Conservation (phyloP, 2,797 vertebrate genomes). For the Poecilia picta region DNA sequence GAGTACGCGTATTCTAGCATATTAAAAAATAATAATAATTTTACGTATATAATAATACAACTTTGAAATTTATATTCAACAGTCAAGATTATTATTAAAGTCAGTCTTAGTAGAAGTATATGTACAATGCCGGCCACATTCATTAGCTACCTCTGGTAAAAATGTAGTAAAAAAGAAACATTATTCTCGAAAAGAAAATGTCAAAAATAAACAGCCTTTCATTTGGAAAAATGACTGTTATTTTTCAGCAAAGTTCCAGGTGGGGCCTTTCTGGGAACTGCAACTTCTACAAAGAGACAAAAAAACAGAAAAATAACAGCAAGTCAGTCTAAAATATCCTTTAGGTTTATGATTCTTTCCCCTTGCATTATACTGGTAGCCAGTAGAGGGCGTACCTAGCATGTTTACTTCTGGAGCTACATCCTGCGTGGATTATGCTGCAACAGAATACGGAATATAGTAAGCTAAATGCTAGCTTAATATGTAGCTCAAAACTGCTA, state of each 20-base stretch:
- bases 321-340: not conserved
- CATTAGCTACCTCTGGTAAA: not conserved
- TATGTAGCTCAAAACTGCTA: not conserved
- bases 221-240: not conserved
- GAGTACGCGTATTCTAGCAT: not conserved
- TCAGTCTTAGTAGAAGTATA: not conserved
- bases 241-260: not conserved
- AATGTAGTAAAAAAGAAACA: not conserved
- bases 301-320: not conserved
- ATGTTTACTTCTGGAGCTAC: not conserved
- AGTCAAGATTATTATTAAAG: not conserved
- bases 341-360: not conserved
- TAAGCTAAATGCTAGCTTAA: not conserved
- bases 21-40: not conserved
- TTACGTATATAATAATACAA: not conserved
- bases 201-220: not conserved
- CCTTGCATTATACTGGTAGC: not conserved
- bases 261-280: not conserved
- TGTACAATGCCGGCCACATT: not conserved
- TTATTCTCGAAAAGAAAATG: not conserved
- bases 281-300: not conserved
- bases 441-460: not conserved
- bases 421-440: not conserved
- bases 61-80: not conserved
- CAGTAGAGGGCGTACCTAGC: not conserved